A percentile compares a stretch with the other conserved stretches of the same genome.
Conservation (phyloP, 1,140 invertebrate species). For the Macrobrachium nipponense region DNA sequence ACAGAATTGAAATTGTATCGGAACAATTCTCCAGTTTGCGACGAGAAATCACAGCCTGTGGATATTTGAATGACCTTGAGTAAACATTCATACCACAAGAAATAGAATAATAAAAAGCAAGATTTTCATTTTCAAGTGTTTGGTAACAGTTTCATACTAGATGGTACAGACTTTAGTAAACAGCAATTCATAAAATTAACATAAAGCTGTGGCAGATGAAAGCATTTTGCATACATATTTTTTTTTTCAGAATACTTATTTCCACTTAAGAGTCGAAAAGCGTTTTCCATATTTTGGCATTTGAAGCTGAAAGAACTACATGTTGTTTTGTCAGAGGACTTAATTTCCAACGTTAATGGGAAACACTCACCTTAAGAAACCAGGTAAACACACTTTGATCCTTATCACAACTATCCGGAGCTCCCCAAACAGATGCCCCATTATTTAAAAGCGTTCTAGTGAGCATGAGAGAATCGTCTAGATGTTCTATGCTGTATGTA, state of each 20-base stretch:
- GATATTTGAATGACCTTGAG: neutral
- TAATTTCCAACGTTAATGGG: no score
- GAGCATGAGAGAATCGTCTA: constrained; percentile 66
- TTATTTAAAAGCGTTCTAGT: constrained; percentile 67
- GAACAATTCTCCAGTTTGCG: constrained; percentile 40
- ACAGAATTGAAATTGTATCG: constrained; percentile 26
- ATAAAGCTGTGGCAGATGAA: no score
- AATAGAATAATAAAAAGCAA: no score
- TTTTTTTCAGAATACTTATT: no score
- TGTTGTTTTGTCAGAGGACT: no score
- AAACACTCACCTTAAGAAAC: constrained; percentile 52
- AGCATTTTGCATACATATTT: neutral
- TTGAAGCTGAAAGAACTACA: no score
- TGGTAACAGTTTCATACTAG: neutral
- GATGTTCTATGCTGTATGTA: constrained; percentile 67
- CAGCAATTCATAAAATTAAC: neutral
- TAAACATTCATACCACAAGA: no score
- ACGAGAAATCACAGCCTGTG: constrained; percentile 50
- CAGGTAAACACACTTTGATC: constrained; percentile 55
- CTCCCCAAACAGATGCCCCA: constrained; percentile 67
- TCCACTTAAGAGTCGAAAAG: no score
- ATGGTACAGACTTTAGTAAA: neutral
- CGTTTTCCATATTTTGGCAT: no score
- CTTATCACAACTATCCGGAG: constrained; percentile 55
- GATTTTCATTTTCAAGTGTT: no score